Base-by-base conservation (phyloP, 2,888 invertebrate species). In the Lepidochrysops patricia region DNA sequence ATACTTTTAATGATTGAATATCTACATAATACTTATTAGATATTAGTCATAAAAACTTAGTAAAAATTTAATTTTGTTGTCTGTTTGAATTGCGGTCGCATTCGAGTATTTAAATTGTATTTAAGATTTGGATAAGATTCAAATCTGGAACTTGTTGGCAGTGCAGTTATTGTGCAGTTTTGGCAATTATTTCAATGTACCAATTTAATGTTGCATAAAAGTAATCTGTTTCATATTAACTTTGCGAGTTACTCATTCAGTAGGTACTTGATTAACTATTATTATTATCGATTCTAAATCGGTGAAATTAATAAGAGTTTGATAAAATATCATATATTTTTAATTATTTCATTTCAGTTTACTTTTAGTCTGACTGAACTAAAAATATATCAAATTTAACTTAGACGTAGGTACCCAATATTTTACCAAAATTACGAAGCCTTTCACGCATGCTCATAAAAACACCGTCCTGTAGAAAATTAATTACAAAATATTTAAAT, bases 81-180 rank as follows among this genome's bases (percentile, higher is more conserved):
- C 37, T 37, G 37, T 43, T 43, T 6, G 34, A 43, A 60, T 60
- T 29, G 25, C 57, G 26, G 26, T 34, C 67, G 64, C 74, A 68
- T 66, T 65, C 58, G 66, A 66, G 67, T 70, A 68, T 82, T 83
- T 80, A 76, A 78, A 85, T 79, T 79, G 74, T 79, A 75, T 77
- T 83, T 82, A 79, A 82, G 79, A 82, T 72, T 84, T 85, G 84
- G 82, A 84, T 71, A 69, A 67, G 70, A 71, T 82, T 85, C 84
- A 84, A 76, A 78, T 72, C 67, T 69, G 74, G 66, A 66, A 72
- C 69, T 61, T 69, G 70, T 68, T 73, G 75, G 78, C 75, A 75
- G 72, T 66, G 65, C 65, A 68, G 27, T 32, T 54, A 54, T 29
- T 54, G 52, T 52, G 52, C 50, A n/a, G 50, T 27, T 43, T 26